Base-by-base conservation (phyloP, 2,113 vertebrate species). In the Tichodroma muraria region DNA sequence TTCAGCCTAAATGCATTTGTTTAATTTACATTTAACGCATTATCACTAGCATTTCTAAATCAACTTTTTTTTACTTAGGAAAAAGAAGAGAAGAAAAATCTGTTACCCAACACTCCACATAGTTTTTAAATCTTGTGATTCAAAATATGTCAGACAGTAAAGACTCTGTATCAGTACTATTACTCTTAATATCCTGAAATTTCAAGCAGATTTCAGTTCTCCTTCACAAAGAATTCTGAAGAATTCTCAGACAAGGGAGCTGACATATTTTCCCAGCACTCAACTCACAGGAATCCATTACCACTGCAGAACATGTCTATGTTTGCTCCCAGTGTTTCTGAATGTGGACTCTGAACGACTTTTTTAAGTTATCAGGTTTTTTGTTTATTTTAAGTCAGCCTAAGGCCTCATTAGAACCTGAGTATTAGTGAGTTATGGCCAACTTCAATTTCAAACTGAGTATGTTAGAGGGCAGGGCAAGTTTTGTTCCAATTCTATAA, bases 311-410 rank as follows among this genome's bases (percentile, higher is more conserved):
- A n/a, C 17, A 65, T 0, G 0, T 30, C 19, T 77, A 6, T 77
- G 9, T 21, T 82, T 75, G 21, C 23, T 69, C 15, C 6, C 18
- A 49, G 10, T 40, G 38, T 45, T 77, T 81, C 49, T 73, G 18
- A 31, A 9, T 68, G 14, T 28, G 9, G 59, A 37, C 17, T 68
- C 53, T 44, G 47, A 65, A 50, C 22, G 47, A 42, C 18, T 71
- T 57, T 64, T 21, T n/a, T 6, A 52, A 60, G 42, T 60, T 49
- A 64, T 33, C 20, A 22, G 3, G 21, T 50, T 33, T 76, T 13
- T 57, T 0, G 0, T 35, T 37, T 52, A 45, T 11, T 54, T 56
- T 13, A 72, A 52, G 7, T 45, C 54, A 89, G 7, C 16, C 18
- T 53, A 38, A 60, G 47, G 15, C 16, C 79, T 80, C 19, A 33